Base-by-base conservation (phyloP, 23 tunicate genomes). In the Phallusia fumigata region DNA sequence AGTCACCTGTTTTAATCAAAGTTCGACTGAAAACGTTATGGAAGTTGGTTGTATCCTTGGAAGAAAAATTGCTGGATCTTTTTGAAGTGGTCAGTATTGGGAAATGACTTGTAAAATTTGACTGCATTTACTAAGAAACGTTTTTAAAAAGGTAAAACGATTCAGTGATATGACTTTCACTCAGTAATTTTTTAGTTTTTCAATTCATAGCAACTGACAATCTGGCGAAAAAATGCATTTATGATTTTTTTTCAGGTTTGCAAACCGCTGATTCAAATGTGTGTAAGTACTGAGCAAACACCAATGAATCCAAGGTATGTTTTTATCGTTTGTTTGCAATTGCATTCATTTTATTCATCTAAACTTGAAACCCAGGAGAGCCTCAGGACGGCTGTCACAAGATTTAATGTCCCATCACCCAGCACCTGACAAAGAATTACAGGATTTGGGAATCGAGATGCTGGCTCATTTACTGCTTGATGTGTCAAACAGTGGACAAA, bases 401-500 rank as follows among this genome's bases (percentile, higher is more conserved):
- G 64, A 73, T 45, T 24, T 21, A 5, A 58, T 58, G 28, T 58
- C 69, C 16, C 73, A 83, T 18, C 74, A 83, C 8, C 33, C 44
- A 21, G 16, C 50, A 33, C 87, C 81, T 22, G 76, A 76, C 36
- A 35, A 74, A 76, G 80, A 74, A 18, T 22, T 89, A 3, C 94
- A 89, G 52, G 36, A 77, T 16, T 35, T 84, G 6, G 94, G 94
- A 33, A 84, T 84, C 32, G 94, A 89, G 80, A 75, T 89, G 40
- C 32, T 88, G 53, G 33, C 85, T 18, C 92, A 79, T 73, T 45
- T 88, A n/a, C 75, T 88, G 0, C 74, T 75, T 15, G 53, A 76
- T 76, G 65, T 82, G 21, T 33, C 75, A 51, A 50, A 53, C 12
- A 65, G 83, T 18, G 53, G 83, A 2, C 79, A 83, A 35, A n/a